These are phyloP conservation scores for Uloborus plumipes DNA, from an alignment of 2,888 invertebrate genomes.

Conservation along the genomic window DNA sequence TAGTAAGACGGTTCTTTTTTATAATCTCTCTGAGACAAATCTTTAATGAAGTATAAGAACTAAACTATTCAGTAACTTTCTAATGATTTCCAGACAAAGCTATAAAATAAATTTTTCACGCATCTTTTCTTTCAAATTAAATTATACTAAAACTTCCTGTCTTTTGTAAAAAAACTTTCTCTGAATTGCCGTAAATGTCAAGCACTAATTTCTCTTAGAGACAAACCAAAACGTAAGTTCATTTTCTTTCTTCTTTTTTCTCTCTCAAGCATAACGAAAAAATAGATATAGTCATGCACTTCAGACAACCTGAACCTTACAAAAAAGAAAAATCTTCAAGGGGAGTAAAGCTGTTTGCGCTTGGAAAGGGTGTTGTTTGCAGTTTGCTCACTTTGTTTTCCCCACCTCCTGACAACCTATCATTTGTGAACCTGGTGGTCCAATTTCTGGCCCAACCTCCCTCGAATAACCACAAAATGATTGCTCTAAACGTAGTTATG, in stretches of 20 bases:
- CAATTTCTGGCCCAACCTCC: not conserved
- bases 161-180: too few relatives aligned
- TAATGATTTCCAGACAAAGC: too few relatives aligned
- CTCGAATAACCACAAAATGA: conserved; percentile 21
- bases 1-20: too few relatives aligned
- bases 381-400: conserved; percentile 57
- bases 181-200: too few relatives aligned
- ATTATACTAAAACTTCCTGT: too few relatives aligned
- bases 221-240: not conserved
- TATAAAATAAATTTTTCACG: too few relatives aligned
- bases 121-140: too few relatives aligned
- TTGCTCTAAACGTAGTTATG: not conserved
- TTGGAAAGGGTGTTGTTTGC: conserved; percentile 44
- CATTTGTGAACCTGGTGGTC: conserved; percentile 55
- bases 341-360: conserved; percentile 20
- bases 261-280: not conserved
- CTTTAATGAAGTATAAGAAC: too few relatives aligned
- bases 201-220: too few relatives aligned
- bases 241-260: not conserved
- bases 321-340: not conserved
- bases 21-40: too few relatives aligned
- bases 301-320: not conserved
- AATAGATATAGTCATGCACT: not conserved
- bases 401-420: conserved; percentile 57
- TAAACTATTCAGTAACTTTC: too few relatives aligned